Evolutionary conservation across 2,113 vertebrate species (phyloP).

Genomic region (Prunella himalayana): DNA sequence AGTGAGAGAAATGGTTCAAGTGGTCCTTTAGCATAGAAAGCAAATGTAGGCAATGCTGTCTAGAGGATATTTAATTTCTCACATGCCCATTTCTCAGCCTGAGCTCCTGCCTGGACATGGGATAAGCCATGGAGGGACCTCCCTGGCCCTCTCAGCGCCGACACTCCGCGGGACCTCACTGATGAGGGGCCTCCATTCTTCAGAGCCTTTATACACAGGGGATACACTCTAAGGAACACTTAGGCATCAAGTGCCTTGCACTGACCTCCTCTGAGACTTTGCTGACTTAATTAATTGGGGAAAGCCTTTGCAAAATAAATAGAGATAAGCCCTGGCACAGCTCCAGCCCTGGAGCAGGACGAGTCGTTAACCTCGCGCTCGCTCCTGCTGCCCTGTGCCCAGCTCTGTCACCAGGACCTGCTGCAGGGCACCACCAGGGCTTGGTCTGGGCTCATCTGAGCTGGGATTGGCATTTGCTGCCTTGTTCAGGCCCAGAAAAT

Average conservation of each 20-base stretch:
- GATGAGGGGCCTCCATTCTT: neutral
- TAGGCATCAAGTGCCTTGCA: conserved; percentile 13
- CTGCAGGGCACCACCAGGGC: neutral
- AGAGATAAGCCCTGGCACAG: conserved; percentile 44
- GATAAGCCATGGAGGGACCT: neutral
- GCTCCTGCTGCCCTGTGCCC: neutral
- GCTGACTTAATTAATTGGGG: conserved; percentile 47
- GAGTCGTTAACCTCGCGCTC: neutral
- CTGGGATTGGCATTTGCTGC: neutral
- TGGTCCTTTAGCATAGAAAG: neutral
- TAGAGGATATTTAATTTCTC: neutral
- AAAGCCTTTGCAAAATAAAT: conserved; percentile 54
- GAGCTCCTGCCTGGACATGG: neutral
- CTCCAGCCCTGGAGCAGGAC: neutral
- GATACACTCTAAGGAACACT: conserved; percentile 5
- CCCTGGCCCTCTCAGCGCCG: neutral
- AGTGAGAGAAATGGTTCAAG: neutral
- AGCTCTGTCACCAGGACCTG: accelerated
- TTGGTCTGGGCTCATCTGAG: neutral
- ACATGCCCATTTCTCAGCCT: neutral
- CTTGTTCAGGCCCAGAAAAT: neutral
- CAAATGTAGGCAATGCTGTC: neutral
- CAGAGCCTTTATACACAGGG: neutral
- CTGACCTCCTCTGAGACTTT: conserved; percentile 40
- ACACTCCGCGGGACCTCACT: neutral